Conservation (phyloP, 2,797 vertebrate genomes). For the Hephaestus fuliginosus region DNA sequence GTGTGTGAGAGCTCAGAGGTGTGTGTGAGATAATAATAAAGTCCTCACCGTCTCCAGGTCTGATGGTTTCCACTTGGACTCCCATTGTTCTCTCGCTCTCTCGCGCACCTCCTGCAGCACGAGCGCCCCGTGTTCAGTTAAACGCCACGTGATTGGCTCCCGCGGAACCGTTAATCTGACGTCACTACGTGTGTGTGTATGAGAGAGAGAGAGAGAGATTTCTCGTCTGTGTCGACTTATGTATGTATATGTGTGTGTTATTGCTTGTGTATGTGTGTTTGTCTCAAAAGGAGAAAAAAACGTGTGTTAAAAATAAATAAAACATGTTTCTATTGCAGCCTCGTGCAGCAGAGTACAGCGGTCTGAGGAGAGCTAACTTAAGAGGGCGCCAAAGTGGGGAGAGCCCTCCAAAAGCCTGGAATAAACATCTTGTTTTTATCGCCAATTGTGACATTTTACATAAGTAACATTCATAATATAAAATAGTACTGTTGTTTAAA, state of each 20-base stretch:
- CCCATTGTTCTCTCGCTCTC: slow-evolving; percentile 72
- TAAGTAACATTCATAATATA: background rate
- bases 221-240: no score
- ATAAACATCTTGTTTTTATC: background rate
- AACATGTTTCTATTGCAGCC: background rate
- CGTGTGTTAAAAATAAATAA: background rate
- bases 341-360: background rate
- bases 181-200: no score
- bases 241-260: no score
- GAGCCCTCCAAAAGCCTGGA: fast-evolving
- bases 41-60: slow-evolving; percentile 64
- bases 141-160: slow-evolving; percentile 46
- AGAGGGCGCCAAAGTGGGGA: background rate
- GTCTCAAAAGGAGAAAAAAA: background rate
- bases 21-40: background rate
- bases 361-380: background rate
- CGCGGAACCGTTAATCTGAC: slow-evolving; percentile 7
- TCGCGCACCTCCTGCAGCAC: background rate
- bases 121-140: slow-evolving; percentile 1
- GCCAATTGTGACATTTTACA: no score
- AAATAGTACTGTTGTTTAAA: no score
- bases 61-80: slow-evolving; percentile 49
- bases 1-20: no score
- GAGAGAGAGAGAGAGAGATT: no score
- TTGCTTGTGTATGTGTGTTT: background rate